Evolutionary conservation across 2,888 invertebrate genomes (phyloP).

Genomic region (Eumacrocentrus americanus): DNA sequence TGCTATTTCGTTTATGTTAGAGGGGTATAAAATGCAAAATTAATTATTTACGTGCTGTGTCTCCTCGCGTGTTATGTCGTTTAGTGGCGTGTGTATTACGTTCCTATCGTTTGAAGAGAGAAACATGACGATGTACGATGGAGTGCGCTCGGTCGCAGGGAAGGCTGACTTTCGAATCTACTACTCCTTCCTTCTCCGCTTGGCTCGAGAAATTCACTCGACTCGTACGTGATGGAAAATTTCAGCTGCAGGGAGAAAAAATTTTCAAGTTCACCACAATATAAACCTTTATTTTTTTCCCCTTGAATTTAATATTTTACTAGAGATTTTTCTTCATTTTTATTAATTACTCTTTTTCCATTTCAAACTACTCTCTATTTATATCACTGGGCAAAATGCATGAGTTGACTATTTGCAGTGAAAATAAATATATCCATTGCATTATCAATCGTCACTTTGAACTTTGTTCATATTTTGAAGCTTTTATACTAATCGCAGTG

Average conservation of each 20-base stretch:
- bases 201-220: constrained; percentile 48
- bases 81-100: background rate
- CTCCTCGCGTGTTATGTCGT: background rate
- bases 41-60: background rate
- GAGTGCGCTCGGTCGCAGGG: constrained; percentile 14
- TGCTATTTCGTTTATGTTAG: too few relatives aligned
- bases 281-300: background rate
- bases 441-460: constrained; percentile 15
- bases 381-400: background rate
- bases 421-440: background rate
- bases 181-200: constrained; percentile 28
- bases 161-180: constrained; percentile 35
- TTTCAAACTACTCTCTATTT: background rate
- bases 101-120: constrained; percentile 9
- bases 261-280: background rate
- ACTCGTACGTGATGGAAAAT: constrained; percentile 48
- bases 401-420: background rate
- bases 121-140: constrained; percentile 12
- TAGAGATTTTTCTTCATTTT: constrained; percentile 2
- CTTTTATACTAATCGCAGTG: constrained; percentile 6
- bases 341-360: constrained; percentile 4
- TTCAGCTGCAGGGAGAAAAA: constrained; percentile 28
- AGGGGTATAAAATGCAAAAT: too few relatives aligned
- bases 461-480: constrained; percentile 33
- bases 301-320: background rate